These are phyloP conservation scores for Ammospiza caudacuta DNA, from an alignment of 2,113 vertebrate genomes.

Conservation along the genomic window DNA sequence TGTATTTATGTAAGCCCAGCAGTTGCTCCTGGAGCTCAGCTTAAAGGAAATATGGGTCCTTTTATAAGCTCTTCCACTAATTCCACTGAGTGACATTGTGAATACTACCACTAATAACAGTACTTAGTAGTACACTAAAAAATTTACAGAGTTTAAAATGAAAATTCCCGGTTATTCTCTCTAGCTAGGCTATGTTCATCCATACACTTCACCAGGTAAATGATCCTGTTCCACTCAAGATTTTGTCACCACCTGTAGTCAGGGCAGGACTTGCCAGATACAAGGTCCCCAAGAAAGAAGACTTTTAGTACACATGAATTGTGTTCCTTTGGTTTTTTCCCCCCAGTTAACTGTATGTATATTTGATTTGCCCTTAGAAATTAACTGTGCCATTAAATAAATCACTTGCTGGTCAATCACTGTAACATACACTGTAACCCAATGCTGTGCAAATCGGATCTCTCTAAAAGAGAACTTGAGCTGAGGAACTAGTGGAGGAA, in stretches of 20 bases:
- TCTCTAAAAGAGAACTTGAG: conserved; percentile 43
- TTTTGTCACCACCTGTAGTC: background rate
- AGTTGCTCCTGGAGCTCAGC: background rate
- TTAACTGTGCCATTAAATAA: conserved; percentile 38
- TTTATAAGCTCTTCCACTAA: background rate
- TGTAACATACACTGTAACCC: conserved; percentile 56
- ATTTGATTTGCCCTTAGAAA: conserved; percentile 53
- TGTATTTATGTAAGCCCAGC: background rate
- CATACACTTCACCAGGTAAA: background rate
- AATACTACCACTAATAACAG: background rate
- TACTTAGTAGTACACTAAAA: background rate
- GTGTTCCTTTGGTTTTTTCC: background rate
- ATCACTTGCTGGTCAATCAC: conserved; percentile 59
- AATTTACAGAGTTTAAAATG: background rate
- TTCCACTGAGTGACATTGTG: background rate
- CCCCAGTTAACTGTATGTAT: background rate
- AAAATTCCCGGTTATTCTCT: background rate
- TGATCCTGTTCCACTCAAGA: background rate
- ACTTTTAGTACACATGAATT: background rate
- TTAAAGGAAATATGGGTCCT: background rate
- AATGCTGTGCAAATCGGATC: conserved; percentile 59
- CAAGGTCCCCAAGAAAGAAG: background rate
- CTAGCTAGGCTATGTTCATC: background rate
- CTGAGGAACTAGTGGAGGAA: conserved; percentile 5
- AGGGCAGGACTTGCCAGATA: background rate